phyloP scores from a whole-genome alignment of 2,888 invertebrate genomes.

The Dryobotodes eremita region DNA sequence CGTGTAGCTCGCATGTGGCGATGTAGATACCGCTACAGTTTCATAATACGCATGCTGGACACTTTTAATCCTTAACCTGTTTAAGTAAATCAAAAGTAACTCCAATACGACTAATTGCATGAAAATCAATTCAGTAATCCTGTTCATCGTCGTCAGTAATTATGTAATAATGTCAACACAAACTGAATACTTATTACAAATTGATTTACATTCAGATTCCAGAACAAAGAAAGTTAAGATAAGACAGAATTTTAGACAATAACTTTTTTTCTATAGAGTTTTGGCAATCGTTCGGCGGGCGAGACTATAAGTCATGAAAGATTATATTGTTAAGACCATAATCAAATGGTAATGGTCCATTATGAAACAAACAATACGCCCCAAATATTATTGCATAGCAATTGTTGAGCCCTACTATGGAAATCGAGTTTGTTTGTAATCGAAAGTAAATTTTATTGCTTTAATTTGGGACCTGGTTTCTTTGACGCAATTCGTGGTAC shows the following conservation, averaged over 20 bases:
- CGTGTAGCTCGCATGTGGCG: too few species aligned
- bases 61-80: background rate
- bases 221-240: constrained; percentile 51
- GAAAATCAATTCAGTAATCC: background rate
- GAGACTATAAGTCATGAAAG: constrained; percentile 55
- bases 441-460: constrained; percentile 66
- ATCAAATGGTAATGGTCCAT: constrained; percentile 67
- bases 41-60: background rate
- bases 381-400: constrained; percentile 65
- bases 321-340: constrained; percentile 70
- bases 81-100: background rate
- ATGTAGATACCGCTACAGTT: too few species aligned
- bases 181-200: constrained; percentile 16
- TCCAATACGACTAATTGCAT: background rate
- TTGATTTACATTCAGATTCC: constrained; percentile 42
- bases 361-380: constrained; percentile 72
- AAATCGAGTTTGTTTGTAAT: constrained; percentile 67
- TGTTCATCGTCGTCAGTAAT: background rate
- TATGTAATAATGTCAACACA: constrained; percentile 34
- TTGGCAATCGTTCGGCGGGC: constrained; percentile 43
- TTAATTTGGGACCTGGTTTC: constrained; percentile 57
- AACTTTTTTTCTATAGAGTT: constrained; percentile 45
- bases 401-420: constrained; percentile 70
- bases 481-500: constrained; percentile 59
- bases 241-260: constrained; percentile 51